Base-by-base conservation (phyloP, 2,113 vertebrate genomes). In the Caloenas nicobarica region DNA sequence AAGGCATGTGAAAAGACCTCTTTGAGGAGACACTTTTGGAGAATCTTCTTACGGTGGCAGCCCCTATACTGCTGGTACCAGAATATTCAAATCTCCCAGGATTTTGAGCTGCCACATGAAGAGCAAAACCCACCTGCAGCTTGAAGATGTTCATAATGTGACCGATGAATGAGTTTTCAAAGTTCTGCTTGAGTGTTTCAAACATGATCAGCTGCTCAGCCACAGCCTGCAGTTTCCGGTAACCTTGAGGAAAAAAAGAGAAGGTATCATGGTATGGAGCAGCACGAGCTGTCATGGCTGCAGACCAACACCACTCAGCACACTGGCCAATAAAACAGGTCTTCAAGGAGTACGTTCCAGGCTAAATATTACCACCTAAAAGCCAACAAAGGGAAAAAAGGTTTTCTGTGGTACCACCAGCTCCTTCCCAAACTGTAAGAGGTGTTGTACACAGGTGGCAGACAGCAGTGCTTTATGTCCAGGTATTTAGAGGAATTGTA, bases 151-250 rank as follows among this genome's bases (percentile, higher is more conserved):
- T 74, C 1, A 72, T 96, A 46, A 97, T 77, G 34, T 97, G 95
- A 11, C 16, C 24, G 56, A 94, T 72, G 71, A 97, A 79, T 33
- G 93, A 62, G 31, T 42, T 97, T 80, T 97, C 94, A 0, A 97
- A 97, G 86, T 81, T 97, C 91, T 98, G 95, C 80, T 96, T 95
- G 76, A 97, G 87, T 1, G 66, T 97, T 87, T 97, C 95, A 68
- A 97, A 97, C 76, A 90, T 48, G 85, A 97, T 96, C 62, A 96
- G 89, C 83, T 97, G 97, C 76, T 97, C 96, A 5, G 96, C 94
- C 68, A 97, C 96, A 0, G 84, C 44, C 76, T 97, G 96, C 46
- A 97, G 77, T 36, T 96, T 96, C 48, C 91, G 42, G 46, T 97
- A 97, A 51, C 93, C 96, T 97, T 1, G 10, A n/a, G 54, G 13